Base-by-base conservation (phyloP, 64 coral and sea anemone species). In the Montipora sp. region DNA sequence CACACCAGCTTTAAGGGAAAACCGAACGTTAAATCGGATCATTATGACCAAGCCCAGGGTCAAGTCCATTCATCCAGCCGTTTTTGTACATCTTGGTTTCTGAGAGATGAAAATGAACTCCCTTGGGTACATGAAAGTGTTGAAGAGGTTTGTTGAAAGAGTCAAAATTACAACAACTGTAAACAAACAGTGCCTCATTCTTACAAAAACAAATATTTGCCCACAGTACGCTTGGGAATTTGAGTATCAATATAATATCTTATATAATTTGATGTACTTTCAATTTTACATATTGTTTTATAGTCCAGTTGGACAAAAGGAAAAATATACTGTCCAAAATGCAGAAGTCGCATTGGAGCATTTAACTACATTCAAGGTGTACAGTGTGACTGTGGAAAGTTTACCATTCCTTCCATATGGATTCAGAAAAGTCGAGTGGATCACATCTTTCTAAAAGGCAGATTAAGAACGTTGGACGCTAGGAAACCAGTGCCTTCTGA, bases 361-460 rank as follows among this genome's bases (percentile, higher is more conserved):
- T 97, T 97, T 84, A 88, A 97, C 80, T 94, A 94, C 50, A 80
- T 93, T 44, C 95, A 92, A 73, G 89, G 95, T 20, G 49, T 98
- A 44, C 84, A 75, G 20, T 98, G 95, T 48, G 79, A 75, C 57
- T 98, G 95, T 89, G 88, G 92, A 59, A 80, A 89, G 14, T 98
- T 89, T 87, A 49, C 91, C 13, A 94, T 94, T 16, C 95, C 95
- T 21, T 92, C 89, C 44, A 82, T 98, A 2, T 98, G 95, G 95
- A 77, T 98, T 77, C 95, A 98, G 60, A 98, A 92, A 81, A 90
- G 89, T 59, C 70, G 88, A 92, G 92, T 98, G 13, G 95, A 98
- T 53, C 78, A 88, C 16, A 89, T 75, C 11, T 51, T 49, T 8
- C 82, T 63, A 4, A 70, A 21, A 13, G 15, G 65, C 47, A 59